phyloP scores from a whole-genome alignment of 2,113 vertebrate species.

The Gorsachius goisagi region DNA sequence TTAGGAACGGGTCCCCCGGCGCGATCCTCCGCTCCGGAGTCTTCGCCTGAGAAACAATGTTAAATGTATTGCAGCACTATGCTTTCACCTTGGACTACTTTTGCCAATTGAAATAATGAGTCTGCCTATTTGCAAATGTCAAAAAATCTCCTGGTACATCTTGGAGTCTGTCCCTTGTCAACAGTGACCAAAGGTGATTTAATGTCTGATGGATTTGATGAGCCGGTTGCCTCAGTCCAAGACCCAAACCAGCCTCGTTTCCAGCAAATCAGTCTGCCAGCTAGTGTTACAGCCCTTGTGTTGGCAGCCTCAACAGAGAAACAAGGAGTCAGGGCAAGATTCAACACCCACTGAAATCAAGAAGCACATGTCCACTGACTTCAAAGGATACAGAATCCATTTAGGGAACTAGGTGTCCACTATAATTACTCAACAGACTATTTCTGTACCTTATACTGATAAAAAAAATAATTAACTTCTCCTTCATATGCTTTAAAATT shows the following conservation, averaged over 20 bases:
- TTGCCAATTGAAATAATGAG: background rate
- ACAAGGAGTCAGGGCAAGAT: background rate
- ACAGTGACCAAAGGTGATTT: background rate
- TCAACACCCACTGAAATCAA: background rate
- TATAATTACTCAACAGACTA: background rate
- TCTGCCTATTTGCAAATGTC: background rate
- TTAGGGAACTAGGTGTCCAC: background rate
- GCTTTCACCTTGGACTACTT: background rate
- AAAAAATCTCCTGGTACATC: background rate
- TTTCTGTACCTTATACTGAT: background rate
- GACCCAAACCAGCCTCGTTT: background rate
- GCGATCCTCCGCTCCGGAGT: too few species aligned
- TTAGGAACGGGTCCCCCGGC: too few species aligned
- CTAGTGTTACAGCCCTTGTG: background rate
- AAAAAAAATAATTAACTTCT: background rate
- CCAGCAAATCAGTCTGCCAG: background rate
- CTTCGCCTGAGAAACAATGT: background rate
- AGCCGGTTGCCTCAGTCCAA: background rate
- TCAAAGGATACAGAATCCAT: background rate
- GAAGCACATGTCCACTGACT: background rate
- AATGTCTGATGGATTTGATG: background rate
- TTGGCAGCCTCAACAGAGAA: background rate
- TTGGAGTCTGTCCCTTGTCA: background rate
- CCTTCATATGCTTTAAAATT: background rate
- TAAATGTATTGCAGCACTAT: background rate